Conservation (phyloP, 2,888 invertebrate genomes). For the Hydrotaea cyrtoneurina region DNA sequence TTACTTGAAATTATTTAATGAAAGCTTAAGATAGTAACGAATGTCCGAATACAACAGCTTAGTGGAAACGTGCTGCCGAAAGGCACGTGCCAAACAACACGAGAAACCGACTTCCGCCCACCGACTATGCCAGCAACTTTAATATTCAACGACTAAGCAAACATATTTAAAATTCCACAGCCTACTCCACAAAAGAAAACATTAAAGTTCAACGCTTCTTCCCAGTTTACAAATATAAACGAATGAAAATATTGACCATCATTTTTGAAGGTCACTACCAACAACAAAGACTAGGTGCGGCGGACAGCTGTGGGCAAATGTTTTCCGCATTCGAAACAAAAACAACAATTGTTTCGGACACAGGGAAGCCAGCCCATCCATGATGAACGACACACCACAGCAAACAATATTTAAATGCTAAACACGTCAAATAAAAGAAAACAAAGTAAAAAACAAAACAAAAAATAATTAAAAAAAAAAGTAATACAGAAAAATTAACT, state of each 20-base stretch:
- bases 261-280: constrained; percentile 18
- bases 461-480: not conserved
- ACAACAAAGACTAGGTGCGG: constrained; percentile 14
- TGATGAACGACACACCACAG: not conserved
- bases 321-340: not conserved
- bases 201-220: not conserved
- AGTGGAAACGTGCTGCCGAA: too few relatives aligned
- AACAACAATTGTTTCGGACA: not conserved
- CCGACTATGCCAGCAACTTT: too few relatives aligned
- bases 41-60: too few relatives aligned
- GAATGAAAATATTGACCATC: not conserved
- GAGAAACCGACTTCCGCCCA: too few relatives aligned
- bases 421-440: constrained; percentile 25
- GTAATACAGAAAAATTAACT: too few relatives aligned
- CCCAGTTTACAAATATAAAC: not conserved
- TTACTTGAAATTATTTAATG: too few relatives aligned
- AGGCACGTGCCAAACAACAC: too few relatives aligned
- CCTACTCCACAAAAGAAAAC: too few relatives aligned
- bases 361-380: constrained; percentile 5
- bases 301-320: not conserved
- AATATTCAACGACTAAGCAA: too few relatives aligned
- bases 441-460: not conserved
- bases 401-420: constrained; percentile 3
- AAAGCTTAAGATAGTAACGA: too few relatives aligned
- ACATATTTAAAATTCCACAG: too few relatives aligned